These are phyloP conservation scores for Lagorchestes hirsutus DNA, from an alignment of 2,797 vertebrate species.

Conservation along the genomic window DNA sequence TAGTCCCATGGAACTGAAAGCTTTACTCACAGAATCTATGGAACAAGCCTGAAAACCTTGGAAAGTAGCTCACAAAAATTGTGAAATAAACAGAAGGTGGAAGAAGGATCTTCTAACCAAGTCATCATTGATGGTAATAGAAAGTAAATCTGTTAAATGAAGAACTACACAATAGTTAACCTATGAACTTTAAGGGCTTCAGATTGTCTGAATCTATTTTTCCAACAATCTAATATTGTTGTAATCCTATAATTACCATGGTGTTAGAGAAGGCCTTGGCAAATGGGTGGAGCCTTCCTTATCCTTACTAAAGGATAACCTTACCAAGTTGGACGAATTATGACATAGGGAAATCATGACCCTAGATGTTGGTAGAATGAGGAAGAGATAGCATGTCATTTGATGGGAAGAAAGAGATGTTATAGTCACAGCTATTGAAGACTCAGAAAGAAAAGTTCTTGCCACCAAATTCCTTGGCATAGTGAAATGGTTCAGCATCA, in stretches of 20 bases:
- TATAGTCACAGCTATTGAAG: background rate
- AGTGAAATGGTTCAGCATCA: background rate
- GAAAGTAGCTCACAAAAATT: background rate
- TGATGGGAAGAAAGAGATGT: background rate
- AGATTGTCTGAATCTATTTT: background rate
- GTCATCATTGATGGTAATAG: background rate
- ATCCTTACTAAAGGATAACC: no score
- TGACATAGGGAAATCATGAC: background rate
- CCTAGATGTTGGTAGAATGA: background rate
- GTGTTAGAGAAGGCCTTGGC: background rate
- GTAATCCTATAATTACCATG: background rate
- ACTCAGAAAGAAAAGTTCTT: background rate
- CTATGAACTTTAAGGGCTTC: background rate
- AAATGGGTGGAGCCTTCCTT: background rate
- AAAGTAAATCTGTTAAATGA: background rate
- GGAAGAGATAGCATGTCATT: background rate
- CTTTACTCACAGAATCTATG: background rate
- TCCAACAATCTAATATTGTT: background rate
- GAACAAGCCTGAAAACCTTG: background rate
- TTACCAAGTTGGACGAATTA: background rate
- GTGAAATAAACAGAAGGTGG: background rate
- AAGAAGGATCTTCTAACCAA: background rate
- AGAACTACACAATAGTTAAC: background rate
- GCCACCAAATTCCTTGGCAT: background rate
- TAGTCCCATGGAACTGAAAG: background rate